Percentiles rank a stretch among this genome's conserved stretches.
Evolutionary conservation across 2,888 invertebrate genomes (phyloP).

Genomic region (Brachylomia viminalis): DNA sequence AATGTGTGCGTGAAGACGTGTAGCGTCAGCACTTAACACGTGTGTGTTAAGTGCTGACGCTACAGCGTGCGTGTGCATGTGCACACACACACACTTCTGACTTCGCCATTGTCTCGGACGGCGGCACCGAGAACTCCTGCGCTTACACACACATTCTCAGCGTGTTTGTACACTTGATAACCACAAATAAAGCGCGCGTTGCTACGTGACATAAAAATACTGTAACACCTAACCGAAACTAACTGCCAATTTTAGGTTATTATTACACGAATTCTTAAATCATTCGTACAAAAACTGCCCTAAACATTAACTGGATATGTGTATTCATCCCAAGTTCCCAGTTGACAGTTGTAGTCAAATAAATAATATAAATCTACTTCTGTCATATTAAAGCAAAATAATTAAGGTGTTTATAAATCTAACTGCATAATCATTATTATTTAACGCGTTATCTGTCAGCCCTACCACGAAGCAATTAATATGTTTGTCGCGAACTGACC

Average conservation of each 20-base stretch:
- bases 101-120: too few species aligned
- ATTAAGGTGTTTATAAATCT: neutral
- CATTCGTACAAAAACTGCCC: neutral
- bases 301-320: neutral
- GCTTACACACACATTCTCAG: too few species aligned
- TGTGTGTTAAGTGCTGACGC: too few species aligned
- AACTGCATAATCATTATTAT: neutral
- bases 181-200: too few species aligned
- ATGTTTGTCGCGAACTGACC: slow-evolving; percentile 51
- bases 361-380: neutral
- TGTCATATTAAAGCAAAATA: neutral
- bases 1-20: too few species aligned
- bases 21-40: too few species aligned
- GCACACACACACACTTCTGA: too few species aligned
- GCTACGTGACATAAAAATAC: too few species aligned
- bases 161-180: too few species aligned
- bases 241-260: neutral
- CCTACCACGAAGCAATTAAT: slow-evolving; percentile 51
- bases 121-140: too few species aligned
- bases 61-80: too few species aligned
- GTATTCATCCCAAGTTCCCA: neutral
- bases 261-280: neutral
- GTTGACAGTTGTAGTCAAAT: neutral
- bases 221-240: neutral
- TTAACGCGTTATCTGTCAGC: slow-evolving; percentile 16